phyloP scores from a whole-genome alignment of 1,140 invertebrate genomes.

The Saccostrea glomerata region DNA sequence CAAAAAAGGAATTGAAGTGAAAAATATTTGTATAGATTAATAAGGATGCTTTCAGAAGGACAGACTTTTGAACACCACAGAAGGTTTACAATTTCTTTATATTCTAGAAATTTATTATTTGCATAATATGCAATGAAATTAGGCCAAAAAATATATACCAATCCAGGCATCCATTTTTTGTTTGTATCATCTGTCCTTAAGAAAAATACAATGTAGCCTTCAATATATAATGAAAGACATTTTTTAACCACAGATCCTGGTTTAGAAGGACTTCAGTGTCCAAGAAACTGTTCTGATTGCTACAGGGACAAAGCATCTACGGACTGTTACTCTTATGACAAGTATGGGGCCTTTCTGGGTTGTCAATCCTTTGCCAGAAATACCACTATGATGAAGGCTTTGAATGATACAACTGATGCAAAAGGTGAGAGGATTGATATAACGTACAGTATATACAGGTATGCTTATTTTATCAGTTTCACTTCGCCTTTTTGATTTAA shows the following conservation, averaged over 20 bases:
- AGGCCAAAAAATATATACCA: no score
- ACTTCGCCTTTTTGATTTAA: not conserved
- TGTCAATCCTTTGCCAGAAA: not conserved
- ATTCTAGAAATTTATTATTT: no score
- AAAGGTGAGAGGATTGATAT: not conserved
- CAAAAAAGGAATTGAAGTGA: no score
- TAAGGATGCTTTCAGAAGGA: no score
- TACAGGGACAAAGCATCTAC: not conserved
- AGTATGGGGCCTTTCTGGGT: not conserved
- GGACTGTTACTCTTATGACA: constrained; percentile 21
- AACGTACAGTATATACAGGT: not conserved
- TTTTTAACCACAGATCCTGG: not conserved
- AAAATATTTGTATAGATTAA: no score
- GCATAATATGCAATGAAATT: no score
- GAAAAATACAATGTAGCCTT: no score
- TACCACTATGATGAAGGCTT: not conserved
- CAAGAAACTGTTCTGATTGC: not conserved
- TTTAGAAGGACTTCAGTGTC: not conserved
- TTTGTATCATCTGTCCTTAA: no score
- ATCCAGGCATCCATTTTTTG: no score
- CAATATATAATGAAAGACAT: not conserved
- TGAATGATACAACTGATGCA: constrained; percentile 3
- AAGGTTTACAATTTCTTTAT: no score
- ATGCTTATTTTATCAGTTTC: not conserved
- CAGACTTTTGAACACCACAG: no score